Evolutionary conservation across 2,113 vertebrate species (phyloP), one percentile per base, ranked within the genome.

Genomic region (Sceloporus undulatus): DNA sequence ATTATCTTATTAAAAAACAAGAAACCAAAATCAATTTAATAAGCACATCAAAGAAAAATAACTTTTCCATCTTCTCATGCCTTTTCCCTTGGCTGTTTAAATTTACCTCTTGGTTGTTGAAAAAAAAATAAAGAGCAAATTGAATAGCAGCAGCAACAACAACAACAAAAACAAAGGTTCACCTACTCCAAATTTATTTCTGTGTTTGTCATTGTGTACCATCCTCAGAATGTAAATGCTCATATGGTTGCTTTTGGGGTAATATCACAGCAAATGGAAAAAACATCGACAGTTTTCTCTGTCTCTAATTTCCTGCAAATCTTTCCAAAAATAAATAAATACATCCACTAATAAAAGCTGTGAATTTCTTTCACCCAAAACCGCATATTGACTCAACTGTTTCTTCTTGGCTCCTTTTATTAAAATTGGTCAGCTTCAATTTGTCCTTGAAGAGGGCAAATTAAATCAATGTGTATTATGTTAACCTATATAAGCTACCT

Each of bases 351-450:
- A 84, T 80, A 88, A 87, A 91, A 90, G 13, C n/a, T 25, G 68
- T 7, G 13, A 38, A 84, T 80, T 85, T 18, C 76, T 92, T 88
- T 34, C 13, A 4, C 73, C 27, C 70, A 88, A 88, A 91, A 77
- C 77, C 84, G 42, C 52, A 84, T 52, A 73, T n/a, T 85, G 42
- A 0, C 0, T 86, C 82, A 81, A 91, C 82, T 70, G 7, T 80
- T 85, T 76, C 23, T 82, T 54, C 85, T 89, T 70, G 48, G 3
- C 79, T 93, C 38, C 88, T 71, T 71, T 81, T 82, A 84, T 48
- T 90, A 91, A 93, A 82, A 2, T 54, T 84, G 88, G 9, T 87
- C 80, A 92, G 2, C 23, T 85, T 88, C 42, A 29, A 68, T 74
- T 10, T 85, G 83, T 29, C 59, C 62, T 81, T 87, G 68, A 73